Percentiles rank a stretch among this genome's conserved stretches.
These are phyloP conservation scores for Cheilosia soror DNA, from an alignment of 2,888 invertebrate genomes.

Conservation along the genomic window DNA sequence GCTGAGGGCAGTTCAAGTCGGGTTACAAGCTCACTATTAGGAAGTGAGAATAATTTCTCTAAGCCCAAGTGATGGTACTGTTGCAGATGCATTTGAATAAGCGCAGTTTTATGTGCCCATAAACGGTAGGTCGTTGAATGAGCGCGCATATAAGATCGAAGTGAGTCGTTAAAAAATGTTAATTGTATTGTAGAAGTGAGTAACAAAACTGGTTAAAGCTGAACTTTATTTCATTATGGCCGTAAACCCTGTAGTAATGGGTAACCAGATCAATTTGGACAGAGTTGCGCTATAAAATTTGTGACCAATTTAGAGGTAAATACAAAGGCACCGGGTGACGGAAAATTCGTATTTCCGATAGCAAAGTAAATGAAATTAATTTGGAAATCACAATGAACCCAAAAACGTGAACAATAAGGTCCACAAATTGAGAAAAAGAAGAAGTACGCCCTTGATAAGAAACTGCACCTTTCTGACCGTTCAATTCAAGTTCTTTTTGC, in stretches of 20 bases:
- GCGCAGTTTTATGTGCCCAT: conserved; percentile 2
- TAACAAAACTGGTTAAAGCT: background rate
- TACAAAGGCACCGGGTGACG: background rate
- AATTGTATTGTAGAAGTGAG: background rate
- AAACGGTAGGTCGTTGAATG: conserved; percentile 18
- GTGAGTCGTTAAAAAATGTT: conserved; percentile 15
- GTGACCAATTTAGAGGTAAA: background rate
- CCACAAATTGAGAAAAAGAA: no score
- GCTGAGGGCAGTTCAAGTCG: background rate
- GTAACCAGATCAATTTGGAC: background rate
- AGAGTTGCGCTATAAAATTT: background rate
- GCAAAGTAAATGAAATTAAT: no score
- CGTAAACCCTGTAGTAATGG: background rate
- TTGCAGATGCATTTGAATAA: conserved; percentile 24
- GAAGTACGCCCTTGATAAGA: no score
- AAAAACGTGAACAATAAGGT: no score
- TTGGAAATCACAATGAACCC: no score
- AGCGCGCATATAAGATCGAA: background rate
- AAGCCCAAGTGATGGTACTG: conserved; percentile 20
- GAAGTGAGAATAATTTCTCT: conserved; percentile 25
- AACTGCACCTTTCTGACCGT: no score
- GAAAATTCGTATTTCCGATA: no score
- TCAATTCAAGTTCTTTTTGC: no score
- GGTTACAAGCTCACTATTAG: conserved; percentile 12
- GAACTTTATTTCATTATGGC: background rate